Evolutionary conservation across 1,140 invertebrate species (phyloP).

Genomic region (Meloidogyne chitwoodi): DNA sequence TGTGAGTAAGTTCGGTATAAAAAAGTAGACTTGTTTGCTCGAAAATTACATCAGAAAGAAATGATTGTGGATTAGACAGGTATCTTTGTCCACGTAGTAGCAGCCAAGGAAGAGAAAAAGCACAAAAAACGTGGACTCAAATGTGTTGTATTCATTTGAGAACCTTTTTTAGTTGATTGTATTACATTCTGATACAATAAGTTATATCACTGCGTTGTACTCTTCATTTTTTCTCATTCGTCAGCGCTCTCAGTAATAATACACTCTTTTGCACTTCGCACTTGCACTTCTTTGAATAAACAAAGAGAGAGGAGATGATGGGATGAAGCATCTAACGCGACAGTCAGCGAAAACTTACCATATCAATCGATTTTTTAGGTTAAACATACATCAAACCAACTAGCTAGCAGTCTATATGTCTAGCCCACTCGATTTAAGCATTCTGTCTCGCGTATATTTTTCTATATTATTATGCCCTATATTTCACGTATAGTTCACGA

Average conservation of each 20-base stretch:
- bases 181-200: too few relatives aligned
- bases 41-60: too few relatives aligned
- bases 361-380: neutral
- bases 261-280: neutral
- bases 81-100: too few relatives aligned
- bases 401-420: neutral
- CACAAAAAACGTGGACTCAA: too few relatives aligned
- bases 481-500: neutral
- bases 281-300: neutral
- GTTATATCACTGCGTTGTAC: neutral
- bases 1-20: too few relatives aligned
- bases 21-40: too few relatives aligned
- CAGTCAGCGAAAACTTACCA: neutral
- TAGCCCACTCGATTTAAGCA: neutral
- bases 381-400: neutral
- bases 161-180: too few relatives aligned
- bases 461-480: neutral
- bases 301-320: neutral
- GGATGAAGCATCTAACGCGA: neutral
- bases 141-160: too few relatives aligned
- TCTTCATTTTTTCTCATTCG: neutral
- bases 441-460: neutral
- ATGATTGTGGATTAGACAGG: too few relatives aligned
- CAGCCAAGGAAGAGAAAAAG: too few relatives aligned
- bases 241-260: neutral